These are phyloP conservation scores for Eustalomyia histrio DNA, from an alignment of 2,888 invertebrate genomes.

Conservation along the genomic window DNA sequence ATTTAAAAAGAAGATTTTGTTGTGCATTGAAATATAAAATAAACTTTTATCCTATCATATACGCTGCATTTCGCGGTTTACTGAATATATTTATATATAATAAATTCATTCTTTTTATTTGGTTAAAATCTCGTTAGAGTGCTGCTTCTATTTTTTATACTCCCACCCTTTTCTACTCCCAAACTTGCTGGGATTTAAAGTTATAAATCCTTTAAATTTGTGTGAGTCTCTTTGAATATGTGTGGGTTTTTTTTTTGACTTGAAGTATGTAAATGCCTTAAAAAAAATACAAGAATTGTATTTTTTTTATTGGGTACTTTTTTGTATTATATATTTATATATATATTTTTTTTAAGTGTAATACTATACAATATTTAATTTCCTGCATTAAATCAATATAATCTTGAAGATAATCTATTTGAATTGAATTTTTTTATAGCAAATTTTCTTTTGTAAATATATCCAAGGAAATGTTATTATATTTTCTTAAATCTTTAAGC, in stretches of 20 bases:
- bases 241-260: neutral
- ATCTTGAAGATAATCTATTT: conserved; percentile 25
- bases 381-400: conserved; percentile 50
- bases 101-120: neutral
- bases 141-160: neutral
- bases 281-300: neutral
- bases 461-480: conserved; percentile 23
- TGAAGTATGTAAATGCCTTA: conserved; percentile 7
- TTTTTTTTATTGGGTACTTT: neutral
- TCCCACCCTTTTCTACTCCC: neutral
- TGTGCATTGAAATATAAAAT: conserved; percentile 39
- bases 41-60: conserved; percentile 39
- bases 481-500: neutral
- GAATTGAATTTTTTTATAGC: neutral
- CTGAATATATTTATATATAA: conserved; percentile 1
- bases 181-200: conserved; percentile 4
- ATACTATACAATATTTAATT: conserved; percentile 46
- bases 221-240: neutral
- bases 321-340: neutral
- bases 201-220: conserved; percentile 21
- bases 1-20: conserved; percentile 25
- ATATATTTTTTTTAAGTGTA: conserved; percentile 1
- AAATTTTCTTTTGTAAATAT: neutral
- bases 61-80: conserved; percentile 44
- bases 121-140: conserved; percentile 31